Conservation (phyloP, 2,888 invertebrate genomes). For the Coenonympha arcania region DNA sequence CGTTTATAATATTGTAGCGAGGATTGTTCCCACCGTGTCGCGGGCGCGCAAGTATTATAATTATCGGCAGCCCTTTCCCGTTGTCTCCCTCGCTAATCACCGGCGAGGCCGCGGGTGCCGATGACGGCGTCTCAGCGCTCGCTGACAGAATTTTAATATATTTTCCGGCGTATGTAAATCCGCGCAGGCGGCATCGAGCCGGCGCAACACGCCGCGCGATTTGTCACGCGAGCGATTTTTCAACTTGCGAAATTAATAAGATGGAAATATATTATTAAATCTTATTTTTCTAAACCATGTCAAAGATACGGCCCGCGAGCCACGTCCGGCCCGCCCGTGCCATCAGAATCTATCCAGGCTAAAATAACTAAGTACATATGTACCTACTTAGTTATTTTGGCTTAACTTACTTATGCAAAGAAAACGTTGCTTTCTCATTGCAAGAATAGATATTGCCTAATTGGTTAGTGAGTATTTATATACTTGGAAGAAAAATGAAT, state of each 20-base stretch:
- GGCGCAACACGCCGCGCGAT: conserved; percentile 30
- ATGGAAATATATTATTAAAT: conserved; percentile 20
- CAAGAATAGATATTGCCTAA: too few species aligned
- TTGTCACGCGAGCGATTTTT: conserved; percentile 27
- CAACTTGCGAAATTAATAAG: conserved; percentile 10
- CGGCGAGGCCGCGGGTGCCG: conserved; percentile 65
- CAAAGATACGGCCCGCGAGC: too few species aligned
- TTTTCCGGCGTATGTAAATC: conserved; percentile 69
- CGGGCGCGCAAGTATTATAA: conserved; percentile 33
- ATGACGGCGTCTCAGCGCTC: conserved; percentile 65
- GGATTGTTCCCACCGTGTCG: background rate
- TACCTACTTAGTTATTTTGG: too few species aligned
- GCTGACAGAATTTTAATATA: conserved; percentile 73
- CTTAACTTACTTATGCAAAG: too few species aligned
- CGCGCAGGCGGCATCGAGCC: conserved; percentile 46
- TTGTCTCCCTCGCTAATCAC: conserved; percentile 65
- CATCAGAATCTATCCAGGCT: too few species aligned
- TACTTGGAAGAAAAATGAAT: too few species aligned
- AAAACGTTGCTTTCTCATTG: too few species aligned
- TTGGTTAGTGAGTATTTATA: too few species aligned
- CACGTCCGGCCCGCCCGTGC: too few species aligned
- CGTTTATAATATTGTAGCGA: background rate
- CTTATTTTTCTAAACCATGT: too few species aligned
- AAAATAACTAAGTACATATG: too few species aligned
- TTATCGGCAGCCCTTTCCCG: conserved; percentile 73